phyloP scores from a whole-genome alignment of 2,888 invertebrate species.

The Arrhopalites spinosus region DNA sequence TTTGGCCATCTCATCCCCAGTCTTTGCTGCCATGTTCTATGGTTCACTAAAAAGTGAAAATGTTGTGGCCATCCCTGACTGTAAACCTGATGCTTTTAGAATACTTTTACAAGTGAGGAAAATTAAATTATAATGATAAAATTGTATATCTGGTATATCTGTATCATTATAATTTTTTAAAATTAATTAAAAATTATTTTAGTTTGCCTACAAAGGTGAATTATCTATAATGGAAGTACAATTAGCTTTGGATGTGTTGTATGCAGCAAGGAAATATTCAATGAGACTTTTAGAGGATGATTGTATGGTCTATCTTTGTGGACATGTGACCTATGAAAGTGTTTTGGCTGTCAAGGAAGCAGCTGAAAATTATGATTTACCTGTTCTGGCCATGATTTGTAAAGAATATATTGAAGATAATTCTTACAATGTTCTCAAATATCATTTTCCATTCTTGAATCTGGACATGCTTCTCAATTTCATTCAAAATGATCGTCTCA shows the following conservation, averaged over 20 bases:
- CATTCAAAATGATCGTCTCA: slow-evolving; percentile 46
- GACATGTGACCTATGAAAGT: slow-evolving; percentile 44
- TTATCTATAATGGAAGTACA: slow-evolving; percentile 20
- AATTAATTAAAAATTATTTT: not conserved
- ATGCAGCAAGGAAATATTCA: slow-evolving; percentile 48
- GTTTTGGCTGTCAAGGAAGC: slow-evolving; percentile 51
- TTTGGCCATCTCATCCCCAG: slow-evolving; percentile 48
- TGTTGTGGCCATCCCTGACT: slow-evolving; percentile 45
- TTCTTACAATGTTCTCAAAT: slow-evolving; percentile 42
- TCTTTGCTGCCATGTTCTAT: slow-evolving; percentile 53
- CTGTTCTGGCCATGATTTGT: slow-evolving; percentile 41
- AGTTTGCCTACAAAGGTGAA: slow-evolving; percentile 46
- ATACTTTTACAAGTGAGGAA: slow-evolving; percentile 42
- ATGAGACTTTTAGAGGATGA: slow-evolving; percentile 49
- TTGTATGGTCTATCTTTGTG: slow-evolving; percentile 47
- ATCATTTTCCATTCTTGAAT: slow-evolving; percentile 41
- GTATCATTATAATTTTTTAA: too few species aligned
- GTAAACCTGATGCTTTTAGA: slow-evolving; percentile 44
- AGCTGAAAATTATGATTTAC: slow-evolving; percentile 45
- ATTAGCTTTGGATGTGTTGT: slow-evolving; percentile 45
- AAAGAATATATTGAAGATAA: slow-evolving; percentile 50
- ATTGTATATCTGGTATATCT: too few species aligned
- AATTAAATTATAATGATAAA: too few species aligned
- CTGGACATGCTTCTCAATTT: slow-evolving; percentile 41
- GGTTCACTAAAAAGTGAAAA: slow-evolving; percentile 35